Evolutionary conservation across 1,140 invertebrate species (phyloP).

Genomic region (Adoxophyes honmai): DNA sequence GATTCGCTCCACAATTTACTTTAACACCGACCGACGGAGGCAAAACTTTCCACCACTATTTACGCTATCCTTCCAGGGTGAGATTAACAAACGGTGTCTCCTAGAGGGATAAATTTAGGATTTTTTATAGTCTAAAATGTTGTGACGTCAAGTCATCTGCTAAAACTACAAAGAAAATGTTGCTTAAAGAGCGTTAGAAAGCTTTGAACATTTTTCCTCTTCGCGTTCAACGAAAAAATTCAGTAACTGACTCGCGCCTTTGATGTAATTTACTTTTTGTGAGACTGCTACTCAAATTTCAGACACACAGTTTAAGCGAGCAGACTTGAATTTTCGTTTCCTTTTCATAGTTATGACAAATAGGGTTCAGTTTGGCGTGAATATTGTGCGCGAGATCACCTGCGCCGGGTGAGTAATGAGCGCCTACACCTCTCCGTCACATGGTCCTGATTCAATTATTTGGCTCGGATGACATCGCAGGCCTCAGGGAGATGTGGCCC

Average conservation of each 20-base stretch:
- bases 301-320: too few species aligned
- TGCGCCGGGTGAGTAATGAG: conserved; percentile 9
- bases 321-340: too few species aligned
- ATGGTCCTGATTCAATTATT: conserved; percentile 9
- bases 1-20: not conserved
- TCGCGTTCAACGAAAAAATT: too few species aligned
- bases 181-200: too few species aligned
- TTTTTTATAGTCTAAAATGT: too few species aligned
- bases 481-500: not conserved
- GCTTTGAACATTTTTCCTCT: too few species aligned
- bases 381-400: not conserved
- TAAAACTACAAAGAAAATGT: too few species aligned
- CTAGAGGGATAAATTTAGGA: too few species aligned
- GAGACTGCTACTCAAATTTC: too few species aligned
- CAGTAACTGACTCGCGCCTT: too few species aligned
- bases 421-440: not conserved
- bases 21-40: not conserved
- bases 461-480: not conserved
- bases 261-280: too few species aligned
- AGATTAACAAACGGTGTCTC: conserved; percentile 1
- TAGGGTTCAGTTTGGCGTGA: not conserved
- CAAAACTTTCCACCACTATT: not conserved
- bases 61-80: not conserved
- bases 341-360: not conserved
- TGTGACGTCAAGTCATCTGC: too few species aligned